These are phyloP conservation scores for Elmis aenea DNA, from an alignment of 2,888 invertebrate genomes.

Conservation along the genomic window DNA sequence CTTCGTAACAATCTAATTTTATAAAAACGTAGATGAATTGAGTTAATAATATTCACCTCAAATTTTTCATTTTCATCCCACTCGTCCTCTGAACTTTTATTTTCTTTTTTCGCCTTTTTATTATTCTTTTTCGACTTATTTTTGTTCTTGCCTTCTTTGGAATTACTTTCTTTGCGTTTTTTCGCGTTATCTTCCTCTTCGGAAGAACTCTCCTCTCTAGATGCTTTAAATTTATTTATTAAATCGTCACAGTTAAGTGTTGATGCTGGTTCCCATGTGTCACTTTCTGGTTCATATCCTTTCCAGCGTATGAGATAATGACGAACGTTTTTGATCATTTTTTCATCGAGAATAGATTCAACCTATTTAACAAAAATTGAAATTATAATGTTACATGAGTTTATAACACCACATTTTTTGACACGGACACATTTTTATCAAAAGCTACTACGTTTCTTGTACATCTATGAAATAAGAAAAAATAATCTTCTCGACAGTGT, in stretches of 20 bases:
- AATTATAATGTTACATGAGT: no score
- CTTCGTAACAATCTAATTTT: no score
- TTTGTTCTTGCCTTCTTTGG: slow-evolving; percentile 21
- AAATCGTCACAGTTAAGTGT: slow-evolving; percentile 66
- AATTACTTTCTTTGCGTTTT: not conserved
- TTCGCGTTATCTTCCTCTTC: slow-evolving; percentile 43
- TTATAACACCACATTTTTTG: no score
- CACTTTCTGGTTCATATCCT: slow-evolving; percentile 63
- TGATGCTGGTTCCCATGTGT: slow-evolving; percentile 72
- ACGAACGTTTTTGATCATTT: slow-evolving; percentile 60
- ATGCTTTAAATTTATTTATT: slow-evolving; percentile 51
- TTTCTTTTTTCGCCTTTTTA: slow-evolving; percentile 23
- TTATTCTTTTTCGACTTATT: slow-evolving; percentile 28
- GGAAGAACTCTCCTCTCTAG: slow-evolving; percentile 40
- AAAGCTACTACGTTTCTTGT: no score
- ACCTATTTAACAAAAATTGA: no score
- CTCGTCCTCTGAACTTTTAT: slow-evolving; percentile 43
- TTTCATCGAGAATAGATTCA: slow-evolving; percentile 65
- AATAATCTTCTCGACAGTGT: not conserved
- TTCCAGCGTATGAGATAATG: slow-evolving; percentile 75
- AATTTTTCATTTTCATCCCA: slow-evolving; percentile 59
- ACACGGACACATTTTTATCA: no score
- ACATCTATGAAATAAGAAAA: no score
- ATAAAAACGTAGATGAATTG: slow-evolving; percentile 4
- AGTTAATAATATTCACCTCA: slow-evolving; percentile 48